Conservation (phyloP, 2,797 vertebrate species). For the Amblyraja radiata region DNA sequence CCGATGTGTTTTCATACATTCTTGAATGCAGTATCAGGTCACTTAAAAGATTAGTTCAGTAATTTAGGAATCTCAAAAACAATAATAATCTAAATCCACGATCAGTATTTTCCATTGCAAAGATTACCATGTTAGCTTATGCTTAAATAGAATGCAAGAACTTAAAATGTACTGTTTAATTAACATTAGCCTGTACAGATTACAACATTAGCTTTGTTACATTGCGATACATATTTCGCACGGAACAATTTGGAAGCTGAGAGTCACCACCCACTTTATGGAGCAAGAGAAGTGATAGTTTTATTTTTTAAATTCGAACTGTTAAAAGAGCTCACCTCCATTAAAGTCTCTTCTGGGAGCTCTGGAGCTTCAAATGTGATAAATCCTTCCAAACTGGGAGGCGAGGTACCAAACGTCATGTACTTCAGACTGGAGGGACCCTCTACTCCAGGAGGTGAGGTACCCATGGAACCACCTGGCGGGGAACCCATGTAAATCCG, state of each 20-base stretch:
- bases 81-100: neutral
- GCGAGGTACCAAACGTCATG: conserved; percentile 86
- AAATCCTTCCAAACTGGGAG: conserved; percentile 89
- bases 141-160: neutral
- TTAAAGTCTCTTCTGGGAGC: conserved; percentile 90
- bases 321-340: conserved; percentile 73
- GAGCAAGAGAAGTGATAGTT: neutral
- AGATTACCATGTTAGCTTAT: neutral
- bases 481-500: conserved; percentile 80
- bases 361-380: conserved; percentile 93
- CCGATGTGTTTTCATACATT: neutral
- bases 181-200: neutral
- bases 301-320: neutral
- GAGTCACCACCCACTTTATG: neutral
- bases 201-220: neutral
- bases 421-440: conserved; percentile 79
- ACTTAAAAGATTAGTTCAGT: neutral
- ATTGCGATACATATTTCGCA: neutral
- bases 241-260: neutral
- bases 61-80: neutral
- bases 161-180: neutral
- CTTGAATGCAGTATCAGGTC: neutral
- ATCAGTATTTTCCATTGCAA: neutral
- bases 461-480: conserved; percentile 71
- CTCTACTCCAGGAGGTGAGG: conserved; percentile 78